Conservation (phyloP, 2,888 invertebrate genomes). For the Andrena bicolor region DNA sequence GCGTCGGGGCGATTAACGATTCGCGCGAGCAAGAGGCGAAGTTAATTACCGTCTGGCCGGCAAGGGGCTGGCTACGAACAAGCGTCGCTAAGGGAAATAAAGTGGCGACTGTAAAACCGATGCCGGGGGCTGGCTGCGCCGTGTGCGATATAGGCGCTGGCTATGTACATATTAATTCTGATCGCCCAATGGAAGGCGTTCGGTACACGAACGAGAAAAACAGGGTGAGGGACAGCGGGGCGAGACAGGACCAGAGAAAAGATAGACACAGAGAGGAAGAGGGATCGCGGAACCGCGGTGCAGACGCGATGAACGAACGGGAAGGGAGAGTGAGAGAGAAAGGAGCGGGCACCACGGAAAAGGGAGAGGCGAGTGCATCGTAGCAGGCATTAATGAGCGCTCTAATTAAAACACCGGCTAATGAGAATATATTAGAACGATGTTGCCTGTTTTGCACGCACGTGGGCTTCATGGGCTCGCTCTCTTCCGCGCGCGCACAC, state of each 20-base stretch:
- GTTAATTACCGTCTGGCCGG: constrained; percentile 72
- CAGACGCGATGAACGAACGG: constrained; percentile 6
- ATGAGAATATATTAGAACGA: constrained; percentile 82
- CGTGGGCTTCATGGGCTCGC: constrained; percentile 61
- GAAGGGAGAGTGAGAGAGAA: constrained; percentile 1
- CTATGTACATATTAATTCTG: constrained; percentile 65
- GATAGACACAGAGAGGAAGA: neutral
- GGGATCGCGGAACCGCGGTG: neutral
- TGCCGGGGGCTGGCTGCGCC: neutral
- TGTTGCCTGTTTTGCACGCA: constrained; percentile 74
- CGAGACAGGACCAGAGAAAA: neutral
- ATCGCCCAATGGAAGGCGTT: constrained; percentile 33
- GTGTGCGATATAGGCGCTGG: neutral
- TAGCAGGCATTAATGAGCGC: constrained; percentile 80
- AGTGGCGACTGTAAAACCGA: constrained; percentile 39
- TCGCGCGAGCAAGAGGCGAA: constrained; percentile 66
- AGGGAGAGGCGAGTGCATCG: constrained; percentile 61
- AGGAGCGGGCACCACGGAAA: constrained; percentile 21
- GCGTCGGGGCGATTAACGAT: constrained; percentile 62
- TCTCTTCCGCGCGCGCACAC: constrained; percentile 27
- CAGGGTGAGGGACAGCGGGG: neutral
- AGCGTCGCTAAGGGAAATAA: constrained; percentile 44
- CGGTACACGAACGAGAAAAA: constrained; percentile 12
- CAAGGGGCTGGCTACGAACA: constrained; percentile 53
- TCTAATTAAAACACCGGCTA: constrained; percentile 82